Evolutionary conservation across 30 jellyfish, hydroid and myxozoan genomes (phyloP).

Genomic region (Hydractinia echinata): DNA sequence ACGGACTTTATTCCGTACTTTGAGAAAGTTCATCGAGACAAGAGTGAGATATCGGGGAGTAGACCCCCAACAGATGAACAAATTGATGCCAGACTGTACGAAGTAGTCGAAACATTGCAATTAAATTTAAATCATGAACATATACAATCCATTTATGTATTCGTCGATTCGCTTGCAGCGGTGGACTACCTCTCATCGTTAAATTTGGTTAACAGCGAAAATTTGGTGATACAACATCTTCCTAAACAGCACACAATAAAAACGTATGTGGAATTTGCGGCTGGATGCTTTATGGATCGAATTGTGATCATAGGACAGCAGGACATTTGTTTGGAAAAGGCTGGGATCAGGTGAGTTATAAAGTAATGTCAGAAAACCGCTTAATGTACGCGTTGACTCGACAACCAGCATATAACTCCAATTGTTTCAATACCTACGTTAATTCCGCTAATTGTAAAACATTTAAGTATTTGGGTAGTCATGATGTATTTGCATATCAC

Average conservation of each 20-base stretch:
- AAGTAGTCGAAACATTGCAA: constrained; percentile 23
- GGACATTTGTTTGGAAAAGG: constrained; percentile 38
- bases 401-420: constrained; percentile 17
- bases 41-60: constrained; percentile 30
- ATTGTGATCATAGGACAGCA: constrained; percentile 32
- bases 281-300: constrained; percentile 14
- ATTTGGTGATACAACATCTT: constrained; percentile 25
- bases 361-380: constrained; percentile 1
- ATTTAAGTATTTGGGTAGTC: constrained; percentile 48
- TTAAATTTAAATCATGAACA: constrained; percentile 8
- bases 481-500: constrained; percentile 51
- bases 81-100: constrained; percentile 31
- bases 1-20: constrained; percentile 63
- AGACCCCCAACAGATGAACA: constrained; percentile 37
- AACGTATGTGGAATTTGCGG: constrained; percentile 15
- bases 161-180: constrained; percentile 11
- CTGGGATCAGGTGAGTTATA: constrained; percentile 25
- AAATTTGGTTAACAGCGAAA: constrained; percentile 27
- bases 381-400: constrained; percentile 53
- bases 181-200: constrained; percentile 9
- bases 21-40: constrained; percentile 26
- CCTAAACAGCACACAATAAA: neutral
- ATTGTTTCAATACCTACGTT: constrained; percentile 23
- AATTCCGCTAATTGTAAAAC: constrained; percentile 58
- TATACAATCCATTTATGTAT: constrained; percentile 22